These are phyloP conservation scores for Apodemia arnacis DNA, from an alignment of 2,888 invertebrate genomes.

Conservation along the genomic window DNA sequence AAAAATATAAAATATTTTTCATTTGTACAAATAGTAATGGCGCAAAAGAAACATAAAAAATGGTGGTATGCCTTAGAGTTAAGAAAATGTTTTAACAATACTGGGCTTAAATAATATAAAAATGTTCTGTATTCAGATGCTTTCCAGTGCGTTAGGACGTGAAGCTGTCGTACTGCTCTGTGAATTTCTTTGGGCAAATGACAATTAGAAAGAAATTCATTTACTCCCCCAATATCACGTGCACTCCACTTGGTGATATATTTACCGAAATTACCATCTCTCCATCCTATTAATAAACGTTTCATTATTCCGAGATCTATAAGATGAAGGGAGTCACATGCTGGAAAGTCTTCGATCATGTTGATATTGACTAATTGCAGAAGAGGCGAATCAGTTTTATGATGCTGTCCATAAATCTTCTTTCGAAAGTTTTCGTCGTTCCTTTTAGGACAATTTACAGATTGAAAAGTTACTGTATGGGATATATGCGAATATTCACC, in stretches of 20 bases:
- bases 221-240: slow-evolving; percentile 29
- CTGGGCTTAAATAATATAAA: slow-evolving; percentile 60
- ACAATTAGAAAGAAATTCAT: slow-evolving; percentile 18
- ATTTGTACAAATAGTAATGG: slow-evolving; percentile 1
- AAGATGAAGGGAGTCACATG: slow-evolving; percentile 71
- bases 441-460: slow-evolving; percentile 5
- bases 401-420: slow-evolving; percentile 42
- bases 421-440: slow-evolving; percentile 41
- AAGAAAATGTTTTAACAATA: slow-evolving; percentile 41
- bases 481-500: slow-evolving; percentile 46
- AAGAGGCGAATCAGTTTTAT: slow-evolving; percentile 53
- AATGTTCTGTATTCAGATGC: slow-evolving; percentile 69
- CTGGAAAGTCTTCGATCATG: slow-evolving; percentile 77
- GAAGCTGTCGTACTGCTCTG: slow-evolving; percentile 18
- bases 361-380: slow-evolving; percentile 59
- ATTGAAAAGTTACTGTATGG: slow-evolving; percentile 39
- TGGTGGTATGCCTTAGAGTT: slow-evolving; percentile 27
- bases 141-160: slow-evolving; percentile 65
- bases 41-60: slow-evolving; percentile 39
- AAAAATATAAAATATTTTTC: neutral
- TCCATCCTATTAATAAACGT: slow-evolving; percentile 71
- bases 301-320: slow-evolving; percentile 79
- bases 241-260: slow-evolving; percentile 61
- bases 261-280: slow-evolving; percentile 74
- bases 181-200: slow-evolving; percentile 53